Conservation (phyloP, 2,797 vertebrate species). For the Myotis vivesi region DNA sequence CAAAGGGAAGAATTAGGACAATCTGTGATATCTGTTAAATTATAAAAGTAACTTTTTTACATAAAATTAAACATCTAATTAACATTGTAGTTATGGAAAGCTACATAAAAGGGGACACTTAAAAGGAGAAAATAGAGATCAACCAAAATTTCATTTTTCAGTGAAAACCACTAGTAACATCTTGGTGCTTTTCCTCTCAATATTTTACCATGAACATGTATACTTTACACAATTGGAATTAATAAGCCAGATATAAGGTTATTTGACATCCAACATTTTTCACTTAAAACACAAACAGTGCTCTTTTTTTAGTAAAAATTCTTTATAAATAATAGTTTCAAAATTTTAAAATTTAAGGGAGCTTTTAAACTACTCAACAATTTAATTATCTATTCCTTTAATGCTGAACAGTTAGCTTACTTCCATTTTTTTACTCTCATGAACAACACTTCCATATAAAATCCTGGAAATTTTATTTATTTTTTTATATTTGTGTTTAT, state of each 20-base stretch:
- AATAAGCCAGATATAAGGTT: background rate
- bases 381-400: background rate
- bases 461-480: background rate
- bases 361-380: background rate
- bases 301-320: background rate
- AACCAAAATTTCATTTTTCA: background rate
- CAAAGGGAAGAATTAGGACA: background rate
- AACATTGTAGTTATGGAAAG: slow-evolving; percentile 25
- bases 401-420: background rate
- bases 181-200: background rate
- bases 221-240: background rate
- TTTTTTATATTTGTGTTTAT: background rate
- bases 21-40: background rate
- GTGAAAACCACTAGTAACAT: slow-evolving; percentile 13
- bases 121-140: background rate
- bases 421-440: slow-evolving; percentile 16
- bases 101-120: background rate
- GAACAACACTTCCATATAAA: background rate
- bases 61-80: background rate
- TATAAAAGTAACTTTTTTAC: background rate
- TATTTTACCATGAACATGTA: background rate
- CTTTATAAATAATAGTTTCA: slow-evolving; percentile 1
- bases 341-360: background rate
- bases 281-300: background rate
- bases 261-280: background rate